These are phyloP conservation scores for Acanthaster planci DNA, from an alignment of 35 echinoderm and acorn worm genomes.

Conservation along the genomic window DNA sequence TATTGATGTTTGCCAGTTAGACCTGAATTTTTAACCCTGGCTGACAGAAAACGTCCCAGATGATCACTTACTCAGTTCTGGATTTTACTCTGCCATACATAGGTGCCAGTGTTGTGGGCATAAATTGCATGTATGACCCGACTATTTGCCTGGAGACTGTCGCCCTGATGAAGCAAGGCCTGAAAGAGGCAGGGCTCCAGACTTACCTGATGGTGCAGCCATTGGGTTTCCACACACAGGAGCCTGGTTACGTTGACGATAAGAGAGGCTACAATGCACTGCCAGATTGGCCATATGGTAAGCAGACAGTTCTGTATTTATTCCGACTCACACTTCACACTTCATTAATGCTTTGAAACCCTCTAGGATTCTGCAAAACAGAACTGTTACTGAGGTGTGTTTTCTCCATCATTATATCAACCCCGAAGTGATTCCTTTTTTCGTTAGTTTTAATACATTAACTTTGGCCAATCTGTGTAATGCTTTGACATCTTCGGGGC, in stretches of 20 bases:
- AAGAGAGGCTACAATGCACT: constrained; percentile 27
- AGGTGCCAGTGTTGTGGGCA: constrained; percentile 51
- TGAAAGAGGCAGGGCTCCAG: constrained; percentile 19
- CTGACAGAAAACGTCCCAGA: no score
- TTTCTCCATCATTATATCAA: no score
- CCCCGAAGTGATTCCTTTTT: no score
- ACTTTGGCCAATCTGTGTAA: no score
- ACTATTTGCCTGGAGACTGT: constrained; percentile 14
- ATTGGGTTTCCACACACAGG: constrained; percentile 39
- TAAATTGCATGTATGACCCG: constrained; percentile 55
- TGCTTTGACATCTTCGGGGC: no score
- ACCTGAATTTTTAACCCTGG: no score
- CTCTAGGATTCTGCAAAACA: no score
- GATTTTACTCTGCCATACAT: background rate
- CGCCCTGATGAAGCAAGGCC: constrained; percentile 41
- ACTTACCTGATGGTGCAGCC: constrained; percentile 55
- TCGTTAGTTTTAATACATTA: no score
- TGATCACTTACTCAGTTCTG: no score
- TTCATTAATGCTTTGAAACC: background rate
- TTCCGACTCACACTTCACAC: background rate
- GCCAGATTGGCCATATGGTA: constrained; percentile 50
- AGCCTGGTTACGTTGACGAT: constrained; percentile 4
- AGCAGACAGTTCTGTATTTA: background rate
- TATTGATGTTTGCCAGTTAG: no score
- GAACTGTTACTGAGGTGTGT: no score